phyloP scores from a whole-genome alignment of 2,797 vertebrate species.

The Nyctalus aviator region DNA sequence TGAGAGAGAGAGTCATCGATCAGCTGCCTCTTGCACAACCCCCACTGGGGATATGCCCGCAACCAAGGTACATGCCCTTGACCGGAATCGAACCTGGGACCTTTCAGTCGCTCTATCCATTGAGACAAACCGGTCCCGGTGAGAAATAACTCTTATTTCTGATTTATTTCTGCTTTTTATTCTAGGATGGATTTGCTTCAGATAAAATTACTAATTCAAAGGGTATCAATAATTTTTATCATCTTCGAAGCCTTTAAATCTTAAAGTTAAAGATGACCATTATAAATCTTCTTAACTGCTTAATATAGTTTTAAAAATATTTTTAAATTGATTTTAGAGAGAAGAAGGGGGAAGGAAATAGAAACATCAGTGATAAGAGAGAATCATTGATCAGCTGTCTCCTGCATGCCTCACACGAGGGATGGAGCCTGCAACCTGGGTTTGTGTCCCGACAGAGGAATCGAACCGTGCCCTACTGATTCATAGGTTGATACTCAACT shows the following conservation, averaged over 20 bases:
- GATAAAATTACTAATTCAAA: slow-evolving; percentile 51
- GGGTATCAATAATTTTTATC: not conserved
- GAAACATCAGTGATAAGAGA: not conserved
- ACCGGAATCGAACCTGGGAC: too few relatives aligned
- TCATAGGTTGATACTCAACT: not conserved
- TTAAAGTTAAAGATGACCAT: not conserved
- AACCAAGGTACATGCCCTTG: too few relatives aligned
- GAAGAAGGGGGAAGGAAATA: not conserved
- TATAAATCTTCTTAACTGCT: slow-evolving; percentile 26
- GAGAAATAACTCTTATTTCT: not conserved
- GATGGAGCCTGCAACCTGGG: not conserved
- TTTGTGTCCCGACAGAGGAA: not conserved
- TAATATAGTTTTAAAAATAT: not conserved
- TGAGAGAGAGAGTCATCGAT: too few relatives aligned
- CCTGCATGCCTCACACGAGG: too few relatives aligned
- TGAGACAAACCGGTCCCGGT: too few relatives aligned
- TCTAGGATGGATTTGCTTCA: not conserved
- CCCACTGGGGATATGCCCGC: too few relatives aligned
- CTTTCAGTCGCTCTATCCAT: too few relatives aligned
- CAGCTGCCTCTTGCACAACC: too few relatives aligned
- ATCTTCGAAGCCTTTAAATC: not conserved
- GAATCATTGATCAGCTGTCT: not conserved
- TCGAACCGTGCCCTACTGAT: not conserved
- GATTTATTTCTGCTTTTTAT: slow-evolving; percentile 18
- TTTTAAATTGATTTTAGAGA: not conserved